Evolutionary conservation across 2,797 vertebrate genomes (phyloP).

Genomic region (Dendrocincla tyrannina): DNA sequence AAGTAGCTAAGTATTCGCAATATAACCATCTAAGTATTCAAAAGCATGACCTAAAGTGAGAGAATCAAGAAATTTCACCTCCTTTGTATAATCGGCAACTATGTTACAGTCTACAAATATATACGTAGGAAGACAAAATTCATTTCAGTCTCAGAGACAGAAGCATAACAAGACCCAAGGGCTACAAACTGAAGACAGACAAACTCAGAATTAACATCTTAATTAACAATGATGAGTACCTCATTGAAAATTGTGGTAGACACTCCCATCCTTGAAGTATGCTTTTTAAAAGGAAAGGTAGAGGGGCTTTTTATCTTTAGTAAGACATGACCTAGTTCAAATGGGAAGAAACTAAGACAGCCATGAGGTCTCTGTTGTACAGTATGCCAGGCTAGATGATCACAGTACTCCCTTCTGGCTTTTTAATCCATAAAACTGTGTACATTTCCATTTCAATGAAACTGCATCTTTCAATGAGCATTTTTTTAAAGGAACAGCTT

Average conservation of each 20-base stretch:
- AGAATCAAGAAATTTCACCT: not conserved
- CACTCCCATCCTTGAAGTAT: not conserved
- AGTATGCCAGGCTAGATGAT: constrained; percentile 59
- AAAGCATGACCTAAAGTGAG: not conserved
- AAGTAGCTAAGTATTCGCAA: not conserved
- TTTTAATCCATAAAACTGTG: constrained; percentile 64
- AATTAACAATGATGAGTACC: not conserved
- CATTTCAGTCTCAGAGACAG: not conserved
- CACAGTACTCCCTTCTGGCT: constrained; percentile 66
- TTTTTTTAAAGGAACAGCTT: constrained; percentile 64
- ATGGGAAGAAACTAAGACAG: constrained; percentile 48
- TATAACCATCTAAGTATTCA: not conserved
- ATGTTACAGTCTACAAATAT: not conserved
- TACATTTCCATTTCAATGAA: constrained; percentile 71
- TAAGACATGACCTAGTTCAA: constrained; percentile 56
- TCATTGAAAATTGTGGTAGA: constrained; percentile 21
- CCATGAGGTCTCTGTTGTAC: constrained; percentile 63
- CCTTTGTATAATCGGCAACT: not conserved
- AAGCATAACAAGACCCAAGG: constrained; percentile 1
- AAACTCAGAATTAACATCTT: constrained; percentile 29
- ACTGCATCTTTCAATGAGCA: constrained; percentile 59
- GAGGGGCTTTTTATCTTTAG: constrained; percentile 9
- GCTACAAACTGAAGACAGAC: constrained; percentile 1
- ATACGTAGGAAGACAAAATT: constrained; percentile 3
- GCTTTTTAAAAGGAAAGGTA: constrained; percentile 35